Base-by-base conservation (phyloP, 2,888 invertebrate species). In the Iselma pallidipennis region DNA sequence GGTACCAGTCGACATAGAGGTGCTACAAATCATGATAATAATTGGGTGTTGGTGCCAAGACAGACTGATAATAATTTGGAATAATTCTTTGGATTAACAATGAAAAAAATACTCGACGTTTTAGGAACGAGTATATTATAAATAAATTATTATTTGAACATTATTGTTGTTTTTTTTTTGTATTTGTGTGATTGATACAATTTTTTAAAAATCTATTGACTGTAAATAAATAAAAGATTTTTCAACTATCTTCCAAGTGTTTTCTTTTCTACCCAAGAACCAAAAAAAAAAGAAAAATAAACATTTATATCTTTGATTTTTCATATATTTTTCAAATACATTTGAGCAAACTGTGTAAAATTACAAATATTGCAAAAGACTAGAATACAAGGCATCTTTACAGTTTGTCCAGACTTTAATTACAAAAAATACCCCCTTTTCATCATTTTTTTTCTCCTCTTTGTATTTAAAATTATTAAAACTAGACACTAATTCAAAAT, bases 291-390 rank as follows among this genome's bases (percentile, higher is more conserved):
- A n/a, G n/a, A n/a, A n/a, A n/a, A n/a, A n/a, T n/a, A n/a, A n/a
- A n/a, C n/a, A n/a, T n/a, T n/a, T 62, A 59, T 3, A 9, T 10
- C 6, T 19, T 42, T 42, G 1, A 19, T 42, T 42, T 42, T 5
- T 19, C 19, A 14, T 42, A 2, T 42, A 7, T 19, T 9, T 19
- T 45, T 19, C 45, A 45, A 70, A 65, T 67, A 70, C 69, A 63
- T 68, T 76, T 76, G 76, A 76, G 76, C 76, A 75, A 74, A 76
- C 74, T 74, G 74, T 74, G 70, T 72, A 71, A 71, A 68, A 64
- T 69, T 74, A 74, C 73, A 75, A 70, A 72, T 74, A 74, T 74
- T 74, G 74, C 73, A 74, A 72, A 72, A 67, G 75, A 76, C 75
- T 76, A 76, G 76, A 76, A 72, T 73, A 75, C 69, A 71, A 64